Base-by-base conservation (phyloP, 2,113 vertebrate genomes). In the Ciconia stormi region DNA sequence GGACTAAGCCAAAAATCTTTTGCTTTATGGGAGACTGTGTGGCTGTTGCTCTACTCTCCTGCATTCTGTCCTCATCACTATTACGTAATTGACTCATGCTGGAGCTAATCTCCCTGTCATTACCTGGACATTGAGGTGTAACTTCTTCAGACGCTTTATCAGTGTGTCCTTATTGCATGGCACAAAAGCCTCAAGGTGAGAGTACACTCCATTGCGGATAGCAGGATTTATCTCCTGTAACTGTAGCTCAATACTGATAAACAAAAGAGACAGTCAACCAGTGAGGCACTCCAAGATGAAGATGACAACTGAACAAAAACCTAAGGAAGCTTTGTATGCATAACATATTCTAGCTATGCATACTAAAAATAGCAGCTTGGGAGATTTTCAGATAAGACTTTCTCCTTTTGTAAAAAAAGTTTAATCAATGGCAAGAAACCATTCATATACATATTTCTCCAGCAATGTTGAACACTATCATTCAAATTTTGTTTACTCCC, bases 121-220 rank as follows among this genome's bases (percentile, higher is more conserved):
- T 97, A 99, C 99, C 99, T 99, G 99, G 32, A 99, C 99, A 62
- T 99, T 99, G 97, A 99, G 99, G 94, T 99, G 99, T 50, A 99
- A 97, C 97, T 99, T 99, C 98, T 99, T 99, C n/a, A 99, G 98
- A 59, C 99, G 99, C 97, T 99, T 99, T 83, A 99, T 99, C 96
- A 99, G 98, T 32, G 99, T 99, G 90, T 99, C 99, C 97, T 99
- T 99, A 97, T 99, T 99, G 97, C 99, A 99, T 32, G 99, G 99
- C 92, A 99, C 99, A 34, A 99, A 99, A 94, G 99, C 99, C 98
- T 99, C 99, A 62, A 99, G 98, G 96, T 99, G 99, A 36, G 98
- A 98, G 96, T 99, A 99, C 36, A 99, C 98, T 4, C 98, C 98
- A 20, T 98, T 97, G 26, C 99, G 99, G 84, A 99, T 86, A 32